Base-by-base conservation (phyloP, 2,888 invertebrate species). In the Philopedon plagiatum region DNA sequence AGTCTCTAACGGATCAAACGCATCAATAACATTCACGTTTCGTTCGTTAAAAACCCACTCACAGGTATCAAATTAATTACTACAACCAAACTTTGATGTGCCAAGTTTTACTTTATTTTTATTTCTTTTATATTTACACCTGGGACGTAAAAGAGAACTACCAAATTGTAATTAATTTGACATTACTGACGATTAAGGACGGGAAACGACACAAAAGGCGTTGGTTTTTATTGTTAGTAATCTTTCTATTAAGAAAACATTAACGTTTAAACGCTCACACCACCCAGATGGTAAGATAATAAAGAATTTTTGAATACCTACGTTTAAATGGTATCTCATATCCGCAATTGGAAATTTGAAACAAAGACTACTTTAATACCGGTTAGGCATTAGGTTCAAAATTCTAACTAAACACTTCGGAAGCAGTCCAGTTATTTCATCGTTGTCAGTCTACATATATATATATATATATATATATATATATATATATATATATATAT, bases 161-260 rank as follows among this genome's bases (percentile, higher is more conserved):
- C 46, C 78, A 79, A 80, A 80, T 76, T 76, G 76, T 78, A 80
- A 81, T 82, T 81, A 81, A 82, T 80, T 82, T 80, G 80, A 80
- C 78, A 79, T 79, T 78, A 80, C 76, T 77, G 76, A 78, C 80
- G 79, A 81, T 80, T 81, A 80, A 81, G 77, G 80, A 82, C 82
- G 80, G 82, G 81, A 81, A 82, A 79, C 79, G 69, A 73, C 78
- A 81, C 78, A 80, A 80, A 49, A 80, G 76, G 80, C 76, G 69
- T 71, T 73, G 76, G 76, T 74, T 74, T 76, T 74, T 51, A 51
- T 51, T 51, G 15, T 51, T 51, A 51, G 29, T 29, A 68, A 71
- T 72, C 75, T 74, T 75, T 76, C 78, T 78, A 80, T 80, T 79
- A 74, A 74, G 73, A 70, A 64, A 73, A 67, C 29, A 66, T 67